A percentile compares a stretch with the other conserved stretches of the same genome.
Evolutionary conservation across 2,113 vertebrate species (phyloP).

Genomic region (Emberiza fucata): DNA sequence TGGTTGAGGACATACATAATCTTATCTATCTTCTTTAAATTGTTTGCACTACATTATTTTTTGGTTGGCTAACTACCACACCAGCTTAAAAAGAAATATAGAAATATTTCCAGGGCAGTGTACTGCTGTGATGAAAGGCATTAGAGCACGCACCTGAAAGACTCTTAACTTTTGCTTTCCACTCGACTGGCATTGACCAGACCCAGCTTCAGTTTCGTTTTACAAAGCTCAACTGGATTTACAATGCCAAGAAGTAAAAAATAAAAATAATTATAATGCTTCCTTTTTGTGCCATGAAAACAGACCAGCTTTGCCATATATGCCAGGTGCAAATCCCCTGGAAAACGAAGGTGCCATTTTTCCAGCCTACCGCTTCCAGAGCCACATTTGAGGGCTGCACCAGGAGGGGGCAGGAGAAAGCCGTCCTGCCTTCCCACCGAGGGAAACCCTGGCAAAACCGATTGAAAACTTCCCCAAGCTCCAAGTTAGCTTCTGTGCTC

Average conservation of each 20-base stretch:
- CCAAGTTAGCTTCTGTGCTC: slow-evolving; percentile 41
- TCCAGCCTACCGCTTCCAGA: neutral
- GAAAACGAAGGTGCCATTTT: slow-evolving; percentile 28
- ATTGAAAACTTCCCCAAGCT: slow-evolving; percentile 35
- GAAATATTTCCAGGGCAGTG: neutral
- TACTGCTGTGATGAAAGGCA: neutral
- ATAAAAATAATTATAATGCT: neutral
- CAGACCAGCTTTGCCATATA: neutral
- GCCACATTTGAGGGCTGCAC: slow-evolving; percentile 32
- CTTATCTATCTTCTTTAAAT: neutral
- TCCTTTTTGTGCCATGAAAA: neutral
- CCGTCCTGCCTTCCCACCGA: neutral
- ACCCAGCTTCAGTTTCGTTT: neutral
- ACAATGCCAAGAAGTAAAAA: neutral
- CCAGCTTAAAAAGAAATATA: neutral
- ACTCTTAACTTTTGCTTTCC: neutral
- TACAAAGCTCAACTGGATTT: neutral
- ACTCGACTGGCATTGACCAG: neutral
- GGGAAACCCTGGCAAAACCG: slow-evolving; percentile 35
- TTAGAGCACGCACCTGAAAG: neutral
- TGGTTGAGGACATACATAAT: neutral
- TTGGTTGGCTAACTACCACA: neutral
- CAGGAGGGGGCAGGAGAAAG: slow-evolving; percentile 69
- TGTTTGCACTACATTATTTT: neutral
- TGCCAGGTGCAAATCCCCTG: neutral